Conservation (phyloP, 2,113 vertebrate species). For the Planiliza haematocheilus region DNA sequence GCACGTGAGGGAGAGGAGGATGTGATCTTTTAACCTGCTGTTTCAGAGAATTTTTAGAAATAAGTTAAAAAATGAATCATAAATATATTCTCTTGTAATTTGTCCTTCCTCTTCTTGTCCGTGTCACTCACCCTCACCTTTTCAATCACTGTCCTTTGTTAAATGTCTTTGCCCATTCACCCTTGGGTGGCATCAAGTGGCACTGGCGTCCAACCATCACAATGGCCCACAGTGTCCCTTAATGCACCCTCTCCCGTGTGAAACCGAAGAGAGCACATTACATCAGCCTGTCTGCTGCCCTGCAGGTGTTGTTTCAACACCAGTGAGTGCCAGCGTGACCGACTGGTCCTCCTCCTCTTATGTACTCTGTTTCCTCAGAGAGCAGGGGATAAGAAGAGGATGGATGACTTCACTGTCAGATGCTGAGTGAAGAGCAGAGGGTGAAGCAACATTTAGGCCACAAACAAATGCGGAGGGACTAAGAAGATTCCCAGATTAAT, state of each 20-base stretch:
- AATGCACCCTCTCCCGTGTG: conserved; percentile 26
- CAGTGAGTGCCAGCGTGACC: conserved; percentile 4
- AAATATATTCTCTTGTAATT: too few relatives aligned
- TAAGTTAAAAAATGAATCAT: too few relatives aligned
- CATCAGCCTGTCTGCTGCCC: background rate
- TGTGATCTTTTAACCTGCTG: too few relatives aligned
- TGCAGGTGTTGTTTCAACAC: conserved; percentile 12
- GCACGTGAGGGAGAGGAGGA: too few relatives aligned
- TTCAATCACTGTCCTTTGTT: conserved; percentile 31
- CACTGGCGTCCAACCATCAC: conserved; percentile 3
- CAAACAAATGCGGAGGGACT: too few relatives aligned
- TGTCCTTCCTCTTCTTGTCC: background rate
- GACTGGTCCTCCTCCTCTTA: background rate
- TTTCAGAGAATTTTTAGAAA: too few relatives aligned
- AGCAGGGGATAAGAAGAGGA: background rate
- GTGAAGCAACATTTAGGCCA: too few relatives aligned
- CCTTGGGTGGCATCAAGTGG: conserved; percentile 50
- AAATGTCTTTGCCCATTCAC: background rate
- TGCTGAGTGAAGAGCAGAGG: background rate
- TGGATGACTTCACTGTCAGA: conserved; percentile 29
- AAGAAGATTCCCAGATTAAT: too few relatives aligned
- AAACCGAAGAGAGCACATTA: conserved; percentile 14
- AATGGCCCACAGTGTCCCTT: conserved; percentile 31
- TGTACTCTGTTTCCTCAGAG: conserved; percentile 9
- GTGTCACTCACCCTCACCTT: conserved; percentile 4